phyloP scores from a whole-genome alignment of 2,797 vertebrate genomes.

The Sorex maritimensis region DNA sequence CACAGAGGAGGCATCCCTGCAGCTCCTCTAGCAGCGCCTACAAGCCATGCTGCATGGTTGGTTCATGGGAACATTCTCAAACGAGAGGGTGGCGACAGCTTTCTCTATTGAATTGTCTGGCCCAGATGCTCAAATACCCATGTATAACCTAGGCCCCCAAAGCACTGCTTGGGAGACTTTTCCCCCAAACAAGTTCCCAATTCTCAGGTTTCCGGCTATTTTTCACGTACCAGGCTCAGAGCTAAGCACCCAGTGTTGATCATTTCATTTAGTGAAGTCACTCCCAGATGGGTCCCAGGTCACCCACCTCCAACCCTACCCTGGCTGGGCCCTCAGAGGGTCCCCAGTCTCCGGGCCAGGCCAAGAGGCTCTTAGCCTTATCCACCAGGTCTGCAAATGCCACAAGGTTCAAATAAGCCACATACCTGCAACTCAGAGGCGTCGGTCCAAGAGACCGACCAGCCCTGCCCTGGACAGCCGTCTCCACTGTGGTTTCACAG shows the following conservation, averaged over 20 bases:
- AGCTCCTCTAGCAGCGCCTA: too few species aligned
- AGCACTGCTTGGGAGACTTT: too few species aligned
- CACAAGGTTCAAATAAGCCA: not conserved
- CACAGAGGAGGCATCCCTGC: too few species aligned
- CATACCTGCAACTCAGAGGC: not conserved
- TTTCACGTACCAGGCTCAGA: rapidly evolving
- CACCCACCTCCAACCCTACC: not conserved
- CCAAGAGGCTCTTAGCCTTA: not conserved
- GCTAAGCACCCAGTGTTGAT: not conserved
- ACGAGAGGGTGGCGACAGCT: too few species aligned
- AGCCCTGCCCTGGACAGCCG: not conserved
- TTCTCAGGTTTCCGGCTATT: not conserved
- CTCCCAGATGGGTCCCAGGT: not conserved
- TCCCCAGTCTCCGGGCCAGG: not conserved
- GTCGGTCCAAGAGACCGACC: not conserved
- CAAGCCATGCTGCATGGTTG: too few species aligned
- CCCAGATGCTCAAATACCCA: too few species aligned
- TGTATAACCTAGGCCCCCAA: too few species aligned
- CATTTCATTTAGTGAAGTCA: not conserved
- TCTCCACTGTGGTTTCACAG: not conserved
- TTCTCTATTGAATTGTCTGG: too few species aligned
- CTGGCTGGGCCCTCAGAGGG: not conserved
- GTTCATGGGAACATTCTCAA: too few species aligned
- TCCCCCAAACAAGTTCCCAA: not conserved
- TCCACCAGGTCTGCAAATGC: not conserved